A percentile compares a stretch with the other conserved stretches of the same genome.
Evolutionary conservation across 1,140 invertebrate genomes (phyloP).

Genomic region (Metaphire vulgaris): DNA sequence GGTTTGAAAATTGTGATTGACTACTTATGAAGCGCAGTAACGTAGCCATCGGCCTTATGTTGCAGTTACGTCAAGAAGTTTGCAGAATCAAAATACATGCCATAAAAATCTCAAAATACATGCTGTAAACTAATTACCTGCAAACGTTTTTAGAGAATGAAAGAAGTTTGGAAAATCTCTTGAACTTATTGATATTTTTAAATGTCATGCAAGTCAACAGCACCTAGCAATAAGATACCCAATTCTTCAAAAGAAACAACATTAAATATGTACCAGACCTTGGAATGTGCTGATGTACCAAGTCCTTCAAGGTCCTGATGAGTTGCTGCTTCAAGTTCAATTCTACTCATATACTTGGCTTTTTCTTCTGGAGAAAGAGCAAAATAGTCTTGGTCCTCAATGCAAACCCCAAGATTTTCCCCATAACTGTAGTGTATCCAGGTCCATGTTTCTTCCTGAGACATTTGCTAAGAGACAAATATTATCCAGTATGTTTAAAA

Average conservation of each 20-base stretch:
- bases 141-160: not conserved
- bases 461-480: slow-evolving; percentile 61
- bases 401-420: slow-evolving; percentile 83
- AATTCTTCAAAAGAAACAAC: not conserved
- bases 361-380: slow-evolving; percentile 42
- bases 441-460: slow-evolving; percentile 79
- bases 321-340: slow-evolving; percentile 28
- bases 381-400: slow-evolving; percentile 82
- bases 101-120: not conserved
- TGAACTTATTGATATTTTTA: not conserved
- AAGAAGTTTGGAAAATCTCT: not conserved
- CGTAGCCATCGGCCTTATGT: no score
- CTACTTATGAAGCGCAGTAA: no score
- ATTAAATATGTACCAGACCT: not conserved
- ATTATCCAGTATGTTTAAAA: not conserved
- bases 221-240: no score
- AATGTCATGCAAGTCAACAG: no score
- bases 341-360: slow-evolving; percentile 6
- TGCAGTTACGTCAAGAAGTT: no score
- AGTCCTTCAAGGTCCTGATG: slow-evolving; percentile 13
- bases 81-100: not conserved
- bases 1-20: no score
- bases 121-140: not conserved
- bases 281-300: not conserved
- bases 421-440: slow-evolving; percentile 85